These are phyloP conservation scores for Prenolepis imparis DNA, from an alignment of 2,888 invertebrate species.

Conservation along the genomic window DNA sequence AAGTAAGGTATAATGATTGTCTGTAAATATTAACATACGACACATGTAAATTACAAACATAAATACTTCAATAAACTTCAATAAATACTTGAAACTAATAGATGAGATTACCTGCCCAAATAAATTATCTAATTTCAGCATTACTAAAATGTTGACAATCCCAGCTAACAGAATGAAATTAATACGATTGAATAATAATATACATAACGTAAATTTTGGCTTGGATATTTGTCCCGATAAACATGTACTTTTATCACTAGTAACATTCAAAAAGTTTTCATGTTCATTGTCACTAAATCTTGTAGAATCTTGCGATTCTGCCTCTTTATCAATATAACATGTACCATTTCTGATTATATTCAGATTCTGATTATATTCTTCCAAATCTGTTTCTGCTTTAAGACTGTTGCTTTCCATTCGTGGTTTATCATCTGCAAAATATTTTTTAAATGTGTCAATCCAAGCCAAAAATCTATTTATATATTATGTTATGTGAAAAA, in stretches of 20 bases:
- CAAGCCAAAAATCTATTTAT: conserved; percentile 4
- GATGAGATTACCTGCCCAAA: conserved; percentile 78
- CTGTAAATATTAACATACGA: conserved; percentile 74
- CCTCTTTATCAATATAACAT: neutral
- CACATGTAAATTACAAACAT: neutral
- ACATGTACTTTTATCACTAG: neutral
- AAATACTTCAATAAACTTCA: neutral
- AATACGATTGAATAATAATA: conserved; percentile 68
- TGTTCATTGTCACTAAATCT: neutral
- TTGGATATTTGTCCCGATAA: neutral
- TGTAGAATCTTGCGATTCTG: neutral
- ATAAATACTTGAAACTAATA: conserved; percentile 37
- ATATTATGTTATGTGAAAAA: neutral
- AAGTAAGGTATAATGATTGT: conserved; percentile 78
- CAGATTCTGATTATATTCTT: neutral
- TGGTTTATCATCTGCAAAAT: conserved; percentile 23
- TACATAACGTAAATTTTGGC: neutral
- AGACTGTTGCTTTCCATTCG: neutral
- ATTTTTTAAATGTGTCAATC: neutral
- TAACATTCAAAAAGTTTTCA: conserved; percentile 12
- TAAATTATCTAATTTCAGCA: conserved; percentile 73
- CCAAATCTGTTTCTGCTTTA: conserved; percentile 7
- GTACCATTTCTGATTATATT: conserved; percentile 1
- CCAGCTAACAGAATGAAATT: conserved; percentile 77
- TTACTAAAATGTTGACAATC: conserved; percentile 78